These are phyloP conservation scores for Pipa parva DNA, from an alignment of 2,113 vertebrate genomes.

Conservation along the genomic window DNA sequence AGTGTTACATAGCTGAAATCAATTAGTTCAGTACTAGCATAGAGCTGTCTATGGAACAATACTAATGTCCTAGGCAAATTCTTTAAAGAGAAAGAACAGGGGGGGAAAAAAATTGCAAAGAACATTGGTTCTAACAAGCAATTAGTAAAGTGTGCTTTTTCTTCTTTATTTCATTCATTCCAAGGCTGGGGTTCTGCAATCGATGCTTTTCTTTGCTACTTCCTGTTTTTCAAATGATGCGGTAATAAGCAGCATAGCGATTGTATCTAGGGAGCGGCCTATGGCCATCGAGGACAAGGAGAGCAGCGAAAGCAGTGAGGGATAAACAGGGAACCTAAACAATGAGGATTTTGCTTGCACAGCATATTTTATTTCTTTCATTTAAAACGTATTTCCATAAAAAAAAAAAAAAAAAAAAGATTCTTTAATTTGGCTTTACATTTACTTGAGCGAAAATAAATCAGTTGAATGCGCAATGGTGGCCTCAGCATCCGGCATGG, in stretches of 20 bases:
- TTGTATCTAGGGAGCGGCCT: conserved; percentile 30
- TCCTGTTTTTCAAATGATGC: conserved; percentile 66
- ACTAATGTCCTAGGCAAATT: conserved; percentile 52
- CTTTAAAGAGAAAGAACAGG: conserved; percentile 60
- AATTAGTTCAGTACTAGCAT: conserved; percentile 60
- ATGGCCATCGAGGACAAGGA: too few species aligned
- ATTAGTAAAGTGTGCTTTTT: conserved; percentile 63
- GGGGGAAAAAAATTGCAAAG: conserved; percentile 35
- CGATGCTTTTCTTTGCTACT: conserved; percentile 59
- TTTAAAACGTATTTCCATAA: too few species aligned
- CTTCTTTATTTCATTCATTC: conserved; percentile 59
- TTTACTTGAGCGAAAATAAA: too few species aligned
- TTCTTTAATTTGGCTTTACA: too few species aligned
- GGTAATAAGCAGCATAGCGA: conserved; percentile 56
- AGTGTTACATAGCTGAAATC: conserved; percentile 5
- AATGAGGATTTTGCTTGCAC: too few species aligned
- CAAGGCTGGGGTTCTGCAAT: conserved; percentile 55
- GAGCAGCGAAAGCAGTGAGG: not conserved
- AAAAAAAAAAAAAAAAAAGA: too few species aligned
- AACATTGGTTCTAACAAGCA: conserved; percentile 65
- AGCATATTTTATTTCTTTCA: too few species aligned
- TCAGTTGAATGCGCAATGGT: too few species aligned
- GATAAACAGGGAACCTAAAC: too few species aligned
- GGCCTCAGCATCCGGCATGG: too few species aligned
- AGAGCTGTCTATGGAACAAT: conserved; percentile 60